Evolutionary conservation across 1,140 invertebrate genomes (phyloP), one percentile per base, ranked within the genome.

Genomic region (Halyomorpha halys): DNA sequence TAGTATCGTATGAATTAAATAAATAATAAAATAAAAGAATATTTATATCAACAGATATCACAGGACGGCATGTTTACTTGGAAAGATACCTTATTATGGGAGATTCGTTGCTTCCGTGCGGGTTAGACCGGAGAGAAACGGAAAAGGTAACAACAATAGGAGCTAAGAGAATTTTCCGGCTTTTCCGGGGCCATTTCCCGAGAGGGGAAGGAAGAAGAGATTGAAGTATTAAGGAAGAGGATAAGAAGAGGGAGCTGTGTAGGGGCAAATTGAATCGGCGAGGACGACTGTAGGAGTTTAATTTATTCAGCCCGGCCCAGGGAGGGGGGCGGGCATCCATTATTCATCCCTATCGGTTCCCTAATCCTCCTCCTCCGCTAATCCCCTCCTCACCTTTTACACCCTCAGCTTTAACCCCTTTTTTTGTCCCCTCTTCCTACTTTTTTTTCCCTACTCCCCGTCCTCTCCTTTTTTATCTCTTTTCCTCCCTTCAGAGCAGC

Each of bases 321-420:
- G 34, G 34, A 13, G 34, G 34, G 34, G 34, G 34, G 34, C 4
- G 34, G 34, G 6, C 34, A 19, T 49, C 47, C 47, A 49, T 49
- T 49, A 49, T 49, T 49, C 47, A 49, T 49, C 47, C 47, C 47
- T 49, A 49, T 49, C 47, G 47, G 47, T 21, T 49, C 47, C 21
- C 47, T 49, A 49, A 49, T 49, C n/a, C 47, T 39, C 34, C 34
- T 39, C 34, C 47, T 21, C 21, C 47, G 21, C 47, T 49, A 49
- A 49, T 49, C 47, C 47, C 47, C 47, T 39, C 47, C 47, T 49
- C 47, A 49, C 47, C 47, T 49, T 49, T 49, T 49, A 49, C 47
- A 49, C 47, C 47, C 47, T 49, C 47, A 49, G 47, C 47, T 49
- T 49, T 19, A 21, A 18, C 47, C 47, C 47, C 21, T 49, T 49